Evolutionary conservation across 2,888 invertebrate species (phyloP), one percentile per base, ranked within the genome.

Genomic region (Sminthurinus aureus): DNA sequence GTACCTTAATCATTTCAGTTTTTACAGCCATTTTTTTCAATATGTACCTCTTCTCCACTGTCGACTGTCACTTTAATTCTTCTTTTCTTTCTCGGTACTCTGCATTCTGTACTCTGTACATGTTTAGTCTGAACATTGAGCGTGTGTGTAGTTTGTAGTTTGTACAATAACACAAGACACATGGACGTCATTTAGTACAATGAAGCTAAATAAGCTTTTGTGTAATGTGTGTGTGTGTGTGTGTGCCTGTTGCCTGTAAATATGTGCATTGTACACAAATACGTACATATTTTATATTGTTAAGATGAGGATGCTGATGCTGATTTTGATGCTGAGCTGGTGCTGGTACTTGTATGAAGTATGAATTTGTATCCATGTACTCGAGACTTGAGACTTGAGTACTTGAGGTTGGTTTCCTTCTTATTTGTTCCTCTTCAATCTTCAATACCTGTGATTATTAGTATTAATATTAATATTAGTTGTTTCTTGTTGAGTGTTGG

Each of bases 141-240:
- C 38, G 38, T 38, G 38, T 38, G 38, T 38, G 6, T 38, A 38
- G 38, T 38, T 4, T 38, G 6, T 6, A 38, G 6, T 38, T 9
- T 58, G 9, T 64, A 64, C 64, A 64, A 64, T n/a, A 64, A 64
- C 64, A 64, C 15, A 15, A 64, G 22, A 71, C 13, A 71, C 71
- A 64, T 22, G 13, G 24, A 8, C 71, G 71, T 71, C 71, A 71
- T 24, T 71, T 71, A 24, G 71, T 71, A 71, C 71, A 71, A 71
- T 71, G 26, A 24, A 71, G 38, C 71, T 26, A 71, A 71, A 71
- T 71, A 71, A 71, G 71, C 71, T 71, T 24, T 24, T 38, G 38
- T 38, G 38, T 38, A 38, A 6, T 4, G 38, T 38, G 38, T 38
- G 38, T 38, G 38, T 38, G n/a, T n/a, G n/a, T n/a, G n/a, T n/a